A percentile compares a stretch with the other conserved stretches of the same genome.
These are phyloP conservation scores for Temnothorax curvispinosus DNA, from an alignment of 1,140 invertebrate species.

Conservation along the genomic window DNA sequence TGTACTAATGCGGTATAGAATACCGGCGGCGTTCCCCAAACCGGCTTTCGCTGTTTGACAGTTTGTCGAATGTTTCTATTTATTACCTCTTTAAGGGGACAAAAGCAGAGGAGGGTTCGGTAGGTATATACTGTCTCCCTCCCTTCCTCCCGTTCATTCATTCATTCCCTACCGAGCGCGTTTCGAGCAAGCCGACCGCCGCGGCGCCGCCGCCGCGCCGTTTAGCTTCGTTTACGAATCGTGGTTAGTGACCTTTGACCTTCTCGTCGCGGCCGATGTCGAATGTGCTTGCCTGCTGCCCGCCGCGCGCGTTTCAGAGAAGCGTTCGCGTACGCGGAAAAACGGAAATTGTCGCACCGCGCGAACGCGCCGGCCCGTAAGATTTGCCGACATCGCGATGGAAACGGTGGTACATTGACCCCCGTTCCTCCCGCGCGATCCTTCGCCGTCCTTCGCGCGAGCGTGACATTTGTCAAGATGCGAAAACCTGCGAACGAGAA, in stretches of 20 bases:
- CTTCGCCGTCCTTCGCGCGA: neutral
- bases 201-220: neutral
- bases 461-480: conserved; percentile 12
- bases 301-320: neutral
- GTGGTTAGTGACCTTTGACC: conserved; percentile 58
- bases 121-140: neutral
- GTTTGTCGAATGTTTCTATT: conserved; percentile 13
- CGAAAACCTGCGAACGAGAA: conserved; percentile 8
- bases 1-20: neutral
- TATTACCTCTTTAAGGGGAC: neutral
- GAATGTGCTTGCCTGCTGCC: neutral
- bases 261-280: conserved; percentile 31
- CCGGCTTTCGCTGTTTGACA: neutral
- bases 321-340: conserved; percentile 12
- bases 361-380: neutral
- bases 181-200: neutral
- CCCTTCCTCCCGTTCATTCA: neutral
- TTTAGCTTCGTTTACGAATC: conserved; percentile 36
- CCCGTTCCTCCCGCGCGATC: neutral
- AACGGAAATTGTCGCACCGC: conserved; percentile 17
- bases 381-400: neutral
- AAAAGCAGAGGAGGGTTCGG: neutral
- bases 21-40: neutral
- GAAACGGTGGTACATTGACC: neutral
- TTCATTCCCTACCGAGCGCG: conserved; percentile 12